A percentile compares a stretch with the other conserved stretches of the same genome.
phyloP scores from a whole-genome alignment of 1,140 invertebrate genomes.

The Drosophila punjabiensis region DNA sequence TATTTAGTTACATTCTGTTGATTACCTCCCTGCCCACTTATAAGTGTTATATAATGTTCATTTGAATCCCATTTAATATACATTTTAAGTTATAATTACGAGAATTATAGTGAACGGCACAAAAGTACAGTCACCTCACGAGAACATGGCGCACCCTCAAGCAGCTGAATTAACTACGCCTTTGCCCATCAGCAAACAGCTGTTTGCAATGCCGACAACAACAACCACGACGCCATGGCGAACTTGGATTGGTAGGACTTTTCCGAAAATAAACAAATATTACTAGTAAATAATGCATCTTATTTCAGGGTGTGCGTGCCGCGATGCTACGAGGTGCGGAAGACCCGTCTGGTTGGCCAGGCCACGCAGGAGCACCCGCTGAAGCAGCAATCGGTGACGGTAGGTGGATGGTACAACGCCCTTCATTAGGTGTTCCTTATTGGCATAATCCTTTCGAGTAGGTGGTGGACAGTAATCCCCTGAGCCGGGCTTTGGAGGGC shows the following conservation, averaged over 20 bases:
- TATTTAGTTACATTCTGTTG: not conserved
- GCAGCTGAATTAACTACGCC: constrained; percentile 7
- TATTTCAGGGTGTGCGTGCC: constrained; percentile 65
- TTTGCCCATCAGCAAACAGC: constrained; percentile 21
- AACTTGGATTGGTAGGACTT: constrained; percentile 68
- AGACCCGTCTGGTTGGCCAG: constrained; percentile 49
- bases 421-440: not conserved
- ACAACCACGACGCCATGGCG: constrained; percentile 57
- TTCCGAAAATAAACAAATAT: constrained; percentile 49
- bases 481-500: constrained; percentile 88
- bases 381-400: constrained; percentile 50
- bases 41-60: too few relatives aligned
- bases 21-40: not conserved
- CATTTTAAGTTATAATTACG: not conserved
- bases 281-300: constrained; percentile 36
- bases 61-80: too few relatives aligned
- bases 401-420: constrained; percentile 23
- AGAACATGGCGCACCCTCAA: not conserved
- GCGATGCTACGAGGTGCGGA: constrained; percentile 63
- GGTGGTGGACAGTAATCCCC: constrained; percentile 86
- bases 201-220: constrained; percentile 50
- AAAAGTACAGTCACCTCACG: constrained; percentile 16
- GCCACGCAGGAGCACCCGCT: constrained; percentile 68
- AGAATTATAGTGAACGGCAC: not conserved
- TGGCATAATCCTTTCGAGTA: constrained; percentile 9